These are phyloP conservation scores for Palythoa heliodiscus DNA, from an alignment of 92 coral and sea anemone species.

Conservation along the genomic window DNA sequence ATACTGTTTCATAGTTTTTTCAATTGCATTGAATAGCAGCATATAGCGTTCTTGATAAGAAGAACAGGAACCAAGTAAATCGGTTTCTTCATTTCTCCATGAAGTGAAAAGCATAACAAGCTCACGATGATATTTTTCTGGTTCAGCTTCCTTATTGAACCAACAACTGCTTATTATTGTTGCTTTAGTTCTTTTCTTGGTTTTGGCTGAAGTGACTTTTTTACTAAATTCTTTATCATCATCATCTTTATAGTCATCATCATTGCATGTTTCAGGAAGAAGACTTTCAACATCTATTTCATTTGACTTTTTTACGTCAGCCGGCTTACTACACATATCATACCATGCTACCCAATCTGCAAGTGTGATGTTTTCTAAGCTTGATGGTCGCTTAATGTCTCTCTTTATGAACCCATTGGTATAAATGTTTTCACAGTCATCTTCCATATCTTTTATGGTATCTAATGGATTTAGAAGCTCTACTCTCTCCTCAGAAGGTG, in stretches of 20 bases:
- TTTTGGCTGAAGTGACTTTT: background rate
- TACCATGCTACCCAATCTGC: conserved; percentile 83
- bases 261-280: conserved; percentile 32
- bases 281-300: conserved; percentile 46
- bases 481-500: conserved; percentile 56
- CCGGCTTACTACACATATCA: conserved; percentile 49
- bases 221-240: background rate
- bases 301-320: conserved; percentile 17
- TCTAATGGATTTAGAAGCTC: conserved; percentile 47
- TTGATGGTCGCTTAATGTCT: conserved; percentile 63
- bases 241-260: background rate
- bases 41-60: background rate
- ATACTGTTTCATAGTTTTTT: background rate
- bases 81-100: background rate
- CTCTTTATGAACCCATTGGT: conserved; percentile 65
- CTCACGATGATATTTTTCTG: background rate
- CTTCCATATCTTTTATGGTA: conserved; percentile 67
- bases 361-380: conserved; percentile 57
- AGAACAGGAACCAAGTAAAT: background rate
- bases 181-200: background rate
- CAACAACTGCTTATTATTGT: background rate
- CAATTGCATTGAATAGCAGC: background rate
- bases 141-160: background rate
- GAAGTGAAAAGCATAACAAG: background rate
- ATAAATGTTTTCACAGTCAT: conserved; percentile 72